Conservation (phyloP, 2,113 vertebrate species). For the Lophotis ruficrista region DNA sequence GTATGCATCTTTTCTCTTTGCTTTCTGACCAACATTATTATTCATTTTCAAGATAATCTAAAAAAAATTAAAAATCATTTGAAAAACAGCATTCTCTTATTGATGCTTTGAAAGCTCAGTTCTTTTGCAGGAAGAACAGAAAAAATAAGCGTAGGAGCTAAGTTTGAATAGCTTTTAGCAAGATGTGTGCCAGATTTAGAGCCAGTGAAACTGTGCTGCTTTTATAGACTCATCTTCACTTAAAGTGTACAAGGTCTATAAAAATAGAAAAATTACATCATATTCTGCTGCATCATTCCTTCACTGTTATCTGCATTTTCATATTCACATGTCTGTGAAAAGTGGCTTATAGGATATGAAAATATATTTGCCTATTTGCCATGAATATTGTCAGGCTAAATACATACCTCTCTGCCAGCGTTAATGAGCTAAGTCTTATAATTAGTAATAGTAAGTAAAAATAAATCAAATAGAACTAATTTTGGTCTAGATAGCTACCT, state of each 20-base stretch:
- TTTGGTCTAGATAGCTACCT: background rate
- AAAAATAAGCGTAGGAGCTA: background rate
- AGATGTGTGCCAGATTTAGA: conserved; percentile 25
- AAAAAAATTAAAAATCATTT: background rate
- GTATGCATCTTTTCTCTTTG: background rate
- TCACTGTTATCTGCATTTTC: background rate
- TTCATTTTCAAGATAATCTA: background rate
- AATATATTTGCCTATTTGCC: background rate
- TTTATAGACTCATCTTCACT: conserved; percentile 24
- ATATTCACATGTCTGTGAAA: background rate
- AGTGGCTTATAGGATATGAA: conserved; percentile 10
- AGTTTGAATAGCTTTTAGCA: conserved; percentile 15
- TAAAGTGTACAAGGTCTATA: background rate
- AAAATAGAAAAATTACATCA: conserved; percentile 59
- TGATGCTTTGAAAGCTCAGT: background rate
- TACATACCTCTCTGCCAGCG: background rate
- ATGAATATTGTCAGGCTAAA: background rate
- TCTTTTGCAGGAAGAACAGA: background rate
- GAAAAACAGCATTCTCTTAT: background rate
- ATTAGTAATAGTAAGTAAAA: background rate
- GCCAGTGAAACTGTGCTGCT: background rate
- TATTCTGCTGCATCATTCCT: conserved; percentile 45
- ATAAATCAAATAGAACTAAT: background rate
- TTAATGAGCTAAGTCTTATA: background rate
- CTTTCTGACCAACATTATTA: background rate